Evolutionary conservation across 2,797 vertebrate species (phyloP).

Genomic region (Acanthiza pusilla): DNA sequence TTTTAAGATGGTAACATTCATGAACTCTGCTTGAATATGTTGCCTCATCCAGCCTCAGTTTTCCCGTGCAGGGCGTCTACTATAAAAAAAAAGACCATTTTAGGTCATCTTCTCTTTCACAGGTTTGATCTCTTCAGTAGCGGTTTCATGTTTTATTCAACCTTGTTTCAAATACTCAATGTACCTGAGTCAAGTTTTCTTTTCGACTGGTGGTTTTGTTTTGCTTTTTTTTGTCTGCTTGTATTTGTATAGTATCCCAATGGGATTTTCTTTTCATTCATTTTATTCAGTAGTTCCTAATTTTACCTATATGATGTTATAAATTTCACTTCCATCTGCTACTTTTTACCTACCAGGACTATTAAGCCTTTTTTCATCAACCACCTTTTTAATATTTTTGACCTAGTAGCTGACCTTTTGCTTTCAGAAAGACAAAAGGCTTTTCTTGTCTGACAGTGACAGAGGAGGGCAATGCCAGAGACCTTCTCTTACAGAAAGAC

Average conservation of each 20-base stretch:
- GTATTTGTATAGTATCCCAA: not conserved
- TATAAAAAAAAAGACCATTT: not conserved
- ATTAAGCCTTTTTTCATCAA: not conserved
- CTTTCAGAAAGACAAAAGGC: not conserved
- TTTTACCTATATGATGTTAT: not conserved
- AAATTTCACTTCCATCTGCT: not conserved
- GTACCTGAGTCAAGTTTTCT: not conserved
- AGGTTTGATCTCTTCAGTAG: not conserved
- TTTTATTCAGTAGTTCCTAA: not conserved
- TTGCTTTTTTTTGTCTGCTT: not conserved
- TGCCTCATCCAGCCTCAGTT: not conserved
- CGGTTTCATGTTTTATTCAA: not conserved
- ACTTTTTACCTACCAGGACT: not conserved
- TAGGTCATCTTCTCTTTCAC: not conserved
- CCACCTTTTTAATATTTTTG: not conserved
- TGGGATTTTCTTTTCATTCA: not conserved
- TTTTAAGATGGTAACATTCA: not conserved
- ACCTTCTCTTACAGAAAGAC: not conserved
- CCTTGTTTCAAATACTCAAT: not conserved
- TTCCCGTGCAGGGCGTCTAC: not conserved
- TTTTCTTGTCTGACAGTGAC: not conserved
- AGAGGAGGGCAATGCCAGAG: not conserved
- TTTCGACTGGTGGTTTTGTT: not conserved
- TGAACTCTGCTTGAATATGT: not conserved
- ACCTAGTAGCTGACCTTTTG: not conserved